Conservation (phyloP, 2,113 vertebrate genomes). For the Corythornis vintsioides region DNA sequence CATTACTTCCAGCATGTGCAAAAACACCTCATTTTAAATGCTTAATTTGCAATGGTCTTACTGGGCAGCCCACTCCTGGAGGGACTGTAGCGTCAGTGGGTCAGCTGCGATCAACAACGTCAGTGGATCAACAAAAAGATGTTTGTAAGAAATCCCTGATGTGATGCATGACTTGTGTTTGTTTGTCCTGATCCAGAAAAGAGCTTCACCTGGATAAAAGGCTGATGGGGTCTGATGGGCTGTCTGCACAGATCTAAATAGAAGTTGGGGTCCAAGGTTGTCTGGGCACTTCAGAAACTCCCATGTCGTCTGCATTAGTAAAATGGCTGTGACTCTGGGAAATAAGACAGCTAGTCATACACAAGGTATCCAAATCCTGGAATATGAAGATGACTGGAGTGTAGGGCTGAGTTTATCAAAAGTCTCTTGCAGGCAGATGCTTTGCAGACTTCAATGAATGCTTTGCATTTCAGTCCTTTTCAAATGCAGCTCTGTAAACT, state of each 20-base stretch:
- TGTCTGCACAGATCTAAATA: background rate
- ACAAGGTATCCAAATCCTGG: background rate
- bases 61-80: background rate
- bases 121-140: background rate
- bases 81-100: background rate
- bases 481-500: slow-evolving; percentile 33
- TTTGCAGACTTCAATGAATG: slow-evolving; percentile 32
- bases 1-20: background rate
- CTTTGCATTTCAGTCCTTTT: slow-evolving; percentile 38
- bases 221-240: background rate
- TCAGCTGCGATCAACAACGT: background rate
- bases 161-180: background rate
- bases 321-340: background rate
- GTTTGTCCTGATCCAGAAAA: background rate
- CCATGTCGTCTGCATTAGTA: background rate
- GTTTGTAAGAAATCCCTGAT: background rate
- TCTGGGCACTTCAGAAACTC: background rate
- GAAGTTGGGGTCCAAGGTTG: background rate
- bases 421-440: slow-evolving; percentile 28
- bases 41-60: background rate
- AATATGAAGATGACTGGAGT: background rate
- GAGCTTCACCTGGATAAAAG: background rate
- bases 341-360: background rate
- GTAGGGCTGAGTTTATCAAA: background rate
- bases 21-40: background rate